Conservation (phyloP, 1,140 invertebrate genomes). For the Coenobita brevimanus region DNA sequence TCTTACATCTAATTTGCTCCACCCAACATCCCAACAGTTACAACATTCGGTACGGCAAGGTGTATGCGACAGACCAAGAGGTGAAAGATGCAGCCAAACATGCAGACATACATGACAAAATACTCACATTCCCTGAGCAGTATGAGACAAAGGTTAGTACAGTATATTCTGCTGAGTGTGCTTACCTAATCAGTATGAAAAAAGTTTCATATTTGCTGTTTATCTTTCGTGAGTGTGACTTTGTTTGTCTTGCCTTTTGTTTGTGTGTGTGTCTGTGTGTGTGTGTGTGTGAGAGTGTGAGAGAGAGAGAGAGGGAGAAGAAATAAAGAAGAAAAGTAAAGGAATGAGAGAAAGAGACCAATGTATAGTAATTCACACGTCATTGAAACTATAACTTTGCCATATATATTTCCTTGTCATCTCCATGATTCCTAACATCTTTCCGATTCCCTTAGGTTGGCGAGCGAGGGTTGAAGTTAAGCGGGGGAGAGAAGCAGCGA, state of each 20-base stretch:
- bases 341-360: constrained; percentile 13
- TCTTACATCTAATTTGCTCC: too few relatives aligned
- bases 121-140: constrained; percentile 90
- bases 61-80: constrained; percentile 85
- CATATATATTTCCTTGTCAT: too few relatives aligned
- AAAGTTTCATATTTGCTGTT: too few relatives aligned
- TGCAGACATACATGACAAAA: constrained; percentile 95
- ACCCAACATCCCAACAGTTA: constrained; percentile 81
- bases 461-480: constrained; percentile 75
- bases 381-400: too few relatives aligned
- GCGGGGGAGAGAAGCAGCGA: constrained; percentile 93
- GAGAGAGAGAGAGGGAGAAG: not conserved
- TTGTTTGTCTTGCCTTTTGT: not conserved
- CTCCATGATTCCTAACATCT: too few relatives aligned
- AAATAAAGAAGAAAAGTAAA: not conserved
- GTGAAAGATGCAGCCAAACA: constrained; percentile 90
- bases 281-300: not conserved
- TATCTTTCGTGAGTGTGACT: too few relatives aligned
- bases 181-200: too few relatives aligned
- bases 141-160: constrained; percentile 85
- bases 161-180: too few relatives aligned
- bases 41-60: constrained; percentile 95
- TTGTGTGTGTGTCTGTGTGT: not conserved
- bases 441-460: constrained; percentile 72
- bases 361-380: too few relatives aligned